These are phyloP conservation scores for Desoria tigrina DNA, from an alignment of 2,888 invertebrate genomes.

Conservation along the genomic window DNA sequence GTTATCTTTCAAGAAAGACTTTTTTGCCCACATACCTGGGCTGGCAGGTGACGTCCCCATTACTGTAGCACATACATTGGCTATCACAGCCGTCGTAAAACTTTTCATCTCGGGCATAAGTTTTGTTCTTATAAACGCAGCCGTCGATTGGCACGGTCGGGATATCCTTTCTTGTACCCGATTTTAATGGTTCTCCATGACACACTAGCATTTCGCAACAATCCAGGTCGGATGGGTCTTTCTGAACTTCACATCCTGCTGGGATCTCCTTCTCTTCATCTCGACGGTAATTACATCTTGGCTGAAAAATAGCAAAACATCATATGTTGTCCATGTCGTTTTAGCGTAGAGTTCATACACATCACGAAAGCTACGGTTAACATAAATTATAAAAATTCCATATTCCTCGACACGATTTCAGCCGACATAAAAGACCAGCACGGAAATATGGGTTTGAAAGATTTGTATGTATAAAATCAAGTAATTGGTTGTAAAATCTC, in stretches of 20 bases:
- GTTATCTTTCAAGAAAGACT: too few species aligned
- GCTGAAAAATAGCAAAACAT: conserved; percentile 39
- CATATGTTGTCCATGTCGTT: conserved; percentile 12
- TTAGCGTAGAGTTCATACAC: too few species aligned
- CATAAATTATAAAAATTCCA: conserved; percentile 1
- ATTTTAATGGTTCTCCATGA: conserved; percentile 43
- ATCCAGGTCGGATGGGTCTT: conserved; percentile 50
- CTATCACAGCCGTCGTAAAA: conserved; percentile 80
- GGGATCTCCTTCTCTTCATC: conserved; percentile 52
- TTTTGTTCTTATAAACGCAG: conserved; percentile 69
- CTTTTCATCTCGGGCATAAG: conserved; percentile 70
- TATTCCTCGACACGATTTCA: neutral
- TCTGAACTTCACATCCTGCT: conserved; percentile 50
- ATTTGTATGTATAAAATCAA: too few species aligned
- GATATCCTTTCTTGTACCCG: conserved; percentile 37
- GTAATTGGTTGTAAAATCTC: too few species aligned
- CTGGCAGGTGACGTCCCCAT: conserved; percentile 71
- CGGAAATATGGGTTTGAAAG: too few species aligned
- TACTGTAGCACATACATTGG: conserved; percentile 73
- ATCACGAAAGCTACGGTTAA: conserved; percentile 7
- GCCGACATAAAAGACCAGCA: too few species aligned
- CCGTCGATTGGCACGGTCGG: conserved; percentile 60
- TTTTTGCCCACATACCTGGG: conserved; percentile 62
- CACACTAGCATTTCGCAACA: conserved; percentile 53
- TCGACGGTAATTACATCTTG: conserved; percentile 50